These are phyloP conservation scores for Archaeoteleia sp. DNA, from an alignment of 2,888 invertebrate species.

Conservation along the genomic window DNA sequence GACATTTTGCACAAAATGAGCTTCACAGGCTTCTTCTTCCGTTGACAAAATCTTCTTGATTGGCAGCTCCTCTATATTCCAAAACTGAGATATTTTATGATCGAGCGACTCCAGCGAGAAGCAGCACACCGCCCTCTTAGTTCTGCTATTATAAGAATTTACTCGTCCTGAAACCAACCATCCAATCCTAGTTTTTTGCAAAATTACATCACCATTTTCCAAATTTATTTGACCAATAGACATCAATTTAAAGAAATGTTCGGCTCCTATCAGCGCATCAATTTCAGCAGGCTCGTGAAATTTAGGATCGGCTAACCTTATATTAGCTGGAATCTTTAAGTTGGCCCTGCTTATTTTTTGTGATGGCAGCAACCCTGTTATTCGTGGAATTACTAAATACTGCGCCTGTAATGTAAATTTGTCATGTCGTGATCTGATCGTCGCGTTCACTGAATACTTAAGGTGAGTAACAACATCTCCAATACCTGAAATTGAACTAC, in stretches of 20 bases:
- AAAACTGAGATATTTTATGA: constrained; percentile 17
- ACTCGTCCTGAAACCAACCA: constrained; percentile 33
- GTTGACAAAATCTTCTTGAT: not conserved
- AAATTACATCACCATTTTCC: constrained; percentile 8
- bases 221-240: constrained; percentile 35
- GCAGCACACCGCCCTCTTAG: not conserved
- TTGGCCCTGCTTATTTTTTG: no score
- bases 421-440: no score
- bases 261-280: constrained; percentile 37
- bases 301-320: constrained; percentile 34
- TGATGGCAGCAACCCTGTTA: no score
- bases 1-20: constrained; percentile 9
- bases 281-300: constrained; percentile 31
- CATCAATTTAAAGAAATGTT: constrained; percentile 30
- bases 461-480: no score
- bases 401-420: no score
- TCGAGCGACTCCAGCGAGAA: not conserved
- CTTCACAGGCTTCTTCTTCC: constrained; percentile 21
- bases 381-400: no score
- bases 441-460: no score
- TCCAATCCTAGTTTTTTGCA: constrained; percentile 43
- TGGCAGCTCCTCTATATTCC: constrained; percentile 22
- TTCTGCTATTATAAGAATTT: no score
- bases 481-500: no score
- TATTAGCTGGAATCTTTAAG: no score